phyloP scores from a whole-genome alignment of 2,888 invertebrate species.

The Steinernema carpocapsae region DNA sequence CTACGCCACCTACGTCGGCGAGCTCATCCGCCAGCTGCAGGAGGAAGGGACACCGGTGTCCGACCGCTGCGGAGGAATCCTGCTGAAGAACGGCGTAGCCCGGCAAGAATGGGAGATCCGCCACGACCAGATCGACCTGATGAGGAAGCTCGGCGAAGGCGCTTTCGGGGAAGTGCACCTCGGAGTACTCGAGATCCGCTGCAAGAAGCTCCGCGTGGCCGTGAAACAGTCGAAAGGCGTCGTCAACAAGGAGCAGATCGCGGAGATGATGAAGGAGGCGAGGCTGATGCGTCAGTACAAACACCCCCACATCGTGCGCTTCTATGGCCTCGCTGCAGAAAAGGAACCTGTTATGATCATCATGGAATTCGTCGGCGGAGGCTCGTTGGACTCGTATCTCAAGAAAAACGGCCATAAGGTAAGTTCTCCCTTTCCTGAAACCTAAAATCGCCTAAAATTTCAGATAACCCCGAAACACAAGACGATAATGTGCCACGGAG shows the following conservation, averaged over 20 bases:
- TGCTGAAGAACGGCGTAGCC: not conserved
- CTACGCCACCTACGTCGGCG: not conserved
- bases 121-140: not conserved
- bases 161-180: slow-evolving; percentile 58
- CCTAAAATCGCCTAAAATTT: not conserved
- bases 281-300: slow-evolving; percentile 93
- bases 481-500: slow-evolving; percentile 38
- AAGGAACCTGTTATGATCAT: slow-evolving; percentile 98
- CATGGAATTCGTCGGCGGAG: slow-evolving; percentile 83
- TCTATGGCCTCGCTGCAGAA: slow-evolving; percentile 95
- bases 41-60: not conserved
- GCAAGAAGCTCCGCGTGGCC: not conserved
- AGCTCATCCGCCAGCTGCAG: not conserved
- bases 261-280: slow-evolving; percentile 74
- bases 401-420: slow-evolving; percentile 30
- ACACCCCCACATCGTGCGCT: slow-evolving; percentile 91
- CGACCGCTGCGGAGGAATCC: not conserved
- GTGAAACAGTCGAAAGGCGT: slow-evolving; percentile 31
- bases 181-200: not conserved
- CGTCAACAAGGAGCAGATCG: slow-evolving; percentile 54
- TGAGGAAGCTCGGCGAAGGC: slow-evolving; percentile 56
- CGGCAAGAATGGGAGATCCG: slow-evolving; percentile 8
- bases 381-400: slow-evolving; percentile 35
- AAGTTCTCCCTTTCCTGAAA: slow-evolving; percentile 43
- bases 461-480: slow-evolving; percentile 19